Evolutionary conservation across 2,113 vertebrate genomes (phyloP).

Genomic region (Hymenochirus boettgeri): DNA sequence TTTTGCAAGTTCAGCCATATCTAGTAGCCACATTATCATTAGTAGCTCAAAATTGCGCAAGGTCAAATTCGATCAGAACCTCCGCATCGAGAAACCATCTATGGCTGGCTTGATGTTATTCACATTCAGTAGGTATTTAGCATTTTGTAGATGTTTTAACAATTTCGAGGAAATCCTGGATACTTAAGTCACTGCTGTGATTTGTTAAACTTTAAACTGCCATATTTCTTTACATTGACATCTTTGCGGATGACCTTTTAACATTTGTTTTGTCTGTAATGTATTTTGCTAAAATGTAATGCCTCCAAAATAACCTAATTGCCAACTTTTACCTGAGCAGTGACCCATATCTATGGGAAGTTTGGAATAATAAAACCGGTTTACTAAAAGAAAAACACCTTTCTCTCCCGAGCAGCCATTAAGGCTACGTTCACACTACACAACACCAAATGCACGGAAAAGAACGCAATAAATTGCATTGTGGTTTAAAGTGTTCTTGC

Average conservation of each 20-base stretch:
- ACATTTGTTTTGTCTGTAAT: conserved; percentile 27
- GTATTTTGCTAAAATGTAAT: conserved; percentile 24
- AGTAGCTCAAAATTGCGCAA: too few species aligned
- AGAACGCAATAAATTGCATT: too few species aligned
- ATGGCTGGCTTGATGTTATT: too few species aligned
- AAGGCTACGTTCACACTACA: too few species aligned
- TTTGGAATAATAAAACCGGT: conserved; percentile 19
- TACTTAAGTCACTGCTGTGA: neutral
- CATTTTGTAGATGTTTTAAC: neutral
- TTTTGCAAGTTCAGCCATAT: too few species aligned
- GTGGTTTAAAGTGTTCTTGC: too few species aligned
- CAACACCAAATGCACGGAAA: too few species aligned
- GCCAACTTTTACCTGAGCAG: conserved; percentile 12
- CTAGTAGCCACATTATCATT: too few species aligned
- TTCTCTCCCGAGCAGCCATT: conserved; percentile 2
- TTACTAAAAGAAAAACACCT: conserved; percentile 13
- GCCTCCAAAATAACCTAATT: conserved; percentile 36
- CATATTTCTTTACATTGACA: conserved; percentile 27
- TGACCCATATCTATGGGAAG: conserved; percentile 18
- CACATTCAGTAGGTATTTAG: neutral
- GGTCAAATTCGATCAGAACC: too few species aligned
- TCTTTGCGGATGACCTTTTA: conserved; percentile 2
- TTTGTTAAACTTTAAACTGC: conserved; percentile 14
- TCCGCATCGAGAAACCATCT: too few species aligned
- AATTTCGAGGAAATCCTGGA: neutral